Evolutionary conservation across 1,140 invertebrate species (phyloP).

Genomic region (Nymphalis io): DNA sequence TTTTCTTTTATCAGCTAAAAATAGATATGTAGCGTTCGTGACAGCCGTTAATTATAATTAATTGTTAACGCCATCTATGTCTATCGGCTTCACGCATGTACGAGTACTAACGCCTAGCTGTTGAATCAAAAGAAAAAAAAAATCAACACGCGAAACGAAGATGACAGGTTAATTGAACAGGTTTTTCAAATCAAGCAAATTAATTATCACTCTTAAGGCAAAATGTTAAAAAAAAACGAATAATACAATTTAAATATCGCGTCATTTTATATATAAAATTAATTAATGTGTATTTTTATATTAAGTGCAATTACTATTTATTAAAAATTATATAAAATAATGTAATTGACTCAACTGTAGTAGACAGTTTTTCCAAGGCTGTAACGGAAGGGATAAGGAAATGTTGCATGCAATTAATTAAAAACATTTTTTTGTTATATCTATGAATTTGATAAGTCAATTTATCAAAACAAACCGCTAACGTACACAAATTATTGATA

Average conservation of each 20-base stretch:
- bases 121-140: conserved; percentile 34
- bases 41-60: conserved; percentile 36
- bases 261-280: neutral
- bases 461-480: neutral
- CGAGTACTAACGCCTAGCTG: conserved; percentile 29
- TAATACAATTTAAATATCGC: neutral
- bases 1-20: conserved; percentile 7
- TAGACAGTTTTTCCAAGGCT: neutral
- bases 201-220: neutral
- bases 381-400: neutral
- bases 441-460: neutral
- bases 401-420: neutral
- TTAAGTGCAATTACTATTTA: too few species aligned
- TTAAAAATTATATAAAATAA: neutral
- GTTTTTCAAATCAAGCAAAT: conserved; percentile 15
- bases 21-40: conserved; percentile 26
- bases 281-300: too few species aligned
- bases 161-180: conserved; percentile 35
- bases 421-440: conserved; percentile 2
- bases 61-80: conserved; percentile 40
- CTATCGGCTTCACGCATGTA: conserved; percentile 46
- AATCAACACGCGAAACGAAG: conserved; percentile 29
- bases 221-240: neutral
- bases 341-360: neutral
- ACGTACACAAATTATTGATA: neutral